phyloP scores from a whole-genome alignment of 2,113 vertebrate genomes.

The Diadophis punctatus region DNA sequence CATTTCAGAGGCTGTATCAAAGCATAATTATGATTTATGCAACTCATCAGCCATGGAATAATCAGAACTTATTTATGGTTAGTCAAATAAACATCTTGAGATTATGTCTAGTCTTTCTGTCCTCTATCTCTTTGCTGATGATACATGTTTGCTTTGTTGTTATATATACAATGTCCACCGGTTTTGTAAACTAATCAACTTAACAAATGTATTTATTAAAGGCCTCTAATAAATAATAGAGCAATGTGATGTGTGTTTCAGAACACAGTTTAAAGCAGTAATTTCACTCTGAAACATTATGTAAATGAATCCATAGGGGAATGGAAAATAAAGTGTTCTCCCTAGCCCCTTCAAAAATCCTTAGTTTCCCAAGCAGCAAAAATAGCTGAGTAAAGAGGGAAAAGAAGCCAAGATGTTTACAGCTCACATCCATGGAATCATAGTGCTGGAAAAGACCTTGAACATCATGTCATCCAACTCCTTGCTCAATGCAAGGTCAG shows the following conservation, averaged over 20 bases:
- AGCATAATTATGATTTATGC: not conserved
- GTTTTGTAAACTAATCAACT: not conserved
- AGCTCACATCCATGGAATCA: not conserved
- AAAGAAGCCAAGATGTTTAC: not conserved
- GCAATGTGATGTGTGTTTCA: not conserved
- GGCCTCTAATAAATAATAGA: not conserved
- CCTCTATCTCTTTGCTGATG: not conserved
- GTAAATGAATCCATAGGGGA: not conserved
- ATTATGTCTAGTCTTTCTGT: not conserved
- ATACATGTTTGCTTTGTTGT: not conserved
- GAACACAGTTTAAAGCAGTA: not conserved
- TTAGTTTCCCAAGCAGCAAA: not conserved
- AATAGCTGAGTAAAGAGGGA: not conserved
- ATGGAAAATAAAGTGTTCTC: conserved; percentile 28
- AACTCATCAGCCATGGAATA: not conserved
- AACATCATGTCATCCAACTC: not conserved
- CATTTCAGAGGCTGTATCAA: not conserved
- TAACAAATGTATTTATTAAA: not conserved
- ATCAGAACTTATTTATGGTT: not conserved
- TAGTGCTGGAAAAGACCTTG: not conserved
- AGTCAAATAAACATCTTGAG: not conserved
- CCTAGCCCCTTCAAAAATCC: conserved; percentile 1
- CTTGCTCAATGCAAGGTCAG: not conserved
- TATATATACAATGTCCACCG: not conserved
- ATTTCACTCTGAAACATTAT: not conserved